These are phyloP conservation scores for Strigamia maritima DNA, from an alignment of 2,888 invertebrate genomes.

Conservation along the genomic window DNA sequence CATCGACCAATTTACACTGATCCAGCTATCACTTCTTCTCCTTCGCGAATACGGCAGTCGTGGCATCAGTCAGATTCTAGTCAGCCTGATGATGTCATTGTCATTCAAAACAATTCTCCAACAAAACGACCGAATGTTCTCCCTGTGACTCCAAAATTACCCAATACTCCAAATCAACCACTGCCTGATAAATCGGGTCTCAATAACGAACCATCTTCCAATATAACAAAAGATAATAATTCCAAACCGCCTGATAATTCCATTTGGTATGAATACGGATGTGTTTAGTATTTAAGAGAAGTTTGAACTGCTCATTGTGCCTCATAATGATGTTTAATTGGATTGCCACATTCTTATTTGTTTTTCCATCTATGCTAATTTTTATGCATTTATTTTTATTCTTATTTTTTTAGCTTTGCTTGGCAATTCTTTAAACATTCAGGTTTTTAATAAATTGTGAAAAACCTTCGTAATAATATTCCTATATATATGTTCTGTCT, in stretches of 20 bases:
- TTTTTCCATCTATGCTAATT: neutral
- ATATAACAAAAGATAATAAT: slow-evolving; percentile 17
- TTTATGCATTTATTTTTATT: neutral
- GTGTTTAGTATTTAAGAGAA: neutral
- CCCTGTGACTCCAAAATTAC: slow-evolving; percentile 26
- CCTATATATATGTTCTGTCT: neutral
- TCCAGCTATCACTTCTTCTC: neutral
- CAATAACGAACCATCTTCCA: neutral
- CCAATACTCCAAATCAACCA: neutral
- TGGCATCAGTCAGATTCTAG: slow-evolving; percentile 33
- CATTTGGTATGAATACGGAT: slow-evolving; percentile 38
- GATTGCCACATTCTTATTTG: slow-evolving; percentile 5
- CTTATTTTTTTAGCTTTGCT: neutral
- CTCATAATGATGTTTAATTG: slow-evolving; percentile 14
- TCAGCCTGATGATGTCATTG: slow-evolving; percentile 19
- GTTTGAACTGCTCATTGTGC: neutral
- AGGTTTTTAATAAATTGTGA: neutral
- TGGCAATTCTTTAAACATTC: slow-evolving; percentile 25
- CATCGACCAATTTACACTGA: neutral
- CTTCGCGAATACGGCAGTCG: slow-evolving; percentile 21
- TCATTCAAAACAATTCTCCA: slow-evolving; percentile 12
- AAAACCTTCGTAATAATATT: neutral
- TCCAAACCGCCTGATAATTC: slow-evolving; percentile 38
- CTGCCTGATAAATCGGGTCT: slow-evolving; percentile 9
- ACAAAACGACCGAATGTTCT: slow-evolving; percentile 29